Base-by-base conservation (phyloP, 2,797 vertebrate genomes). In the Rhynchonycteris naso region DNA sequence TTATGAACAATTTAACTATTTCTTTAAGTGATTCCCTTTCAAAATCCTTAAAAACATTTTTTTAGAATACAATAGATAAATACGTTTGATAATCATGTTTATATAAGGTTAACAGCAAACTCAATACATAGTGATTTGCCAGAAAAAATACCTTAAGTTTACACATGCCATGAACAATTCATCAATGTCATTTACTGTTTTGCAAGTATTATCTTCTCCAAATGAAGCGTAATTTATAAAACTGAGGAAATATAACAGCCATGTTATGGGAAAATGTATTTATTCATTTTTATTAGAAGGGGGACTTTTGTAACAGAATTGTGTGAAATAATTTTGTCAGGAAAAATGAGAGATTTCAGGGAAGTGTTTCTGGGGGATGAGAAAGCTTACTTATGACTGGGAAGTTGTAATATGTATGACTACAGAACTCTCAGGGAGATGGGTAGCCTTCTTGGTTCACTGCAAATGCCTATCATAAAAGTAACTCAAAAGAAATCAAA, bases 1-100 rank as follows among this genome's bases (percentile, higher is more conserved):
- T 95, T 97, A 97, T 96, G 94, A 98, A 97, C 91, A 97, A 94
- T 63, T 95, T 85, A 97, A 96, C 50, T 95, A 96, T 96, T 97
- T 96, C 95, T 89, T 26, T 58, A 97, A 94, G 96, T 91, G 52
- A 52, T 7, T 72, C 30, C 24, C 74, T 78, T 92, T 93, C 43
- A 92, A 95, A 93, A 80, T 50, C 63, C 91, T 90, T 84, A 82
- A 6, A 50, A 79, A 63, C 24, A 82, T 81, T 88, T 93, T 85
- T 22, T 90, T 82, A 85, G 78, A 87, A 63, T 61, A 87, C 26
- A 86, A 75, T 52, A 69, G 52, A 74, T 68, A 82, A 94, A 79
- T 38, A 58, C 95, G 79, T 59, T 86, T n/a, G 97, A 96, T 18
- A 95, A 96, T 58, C 83, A 93, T 66, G 71, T 97, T 97, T 95